phyloP scores from a whole-genome alignment of 2,113 vertebrate species.

The Prinia subflava region DNA sequence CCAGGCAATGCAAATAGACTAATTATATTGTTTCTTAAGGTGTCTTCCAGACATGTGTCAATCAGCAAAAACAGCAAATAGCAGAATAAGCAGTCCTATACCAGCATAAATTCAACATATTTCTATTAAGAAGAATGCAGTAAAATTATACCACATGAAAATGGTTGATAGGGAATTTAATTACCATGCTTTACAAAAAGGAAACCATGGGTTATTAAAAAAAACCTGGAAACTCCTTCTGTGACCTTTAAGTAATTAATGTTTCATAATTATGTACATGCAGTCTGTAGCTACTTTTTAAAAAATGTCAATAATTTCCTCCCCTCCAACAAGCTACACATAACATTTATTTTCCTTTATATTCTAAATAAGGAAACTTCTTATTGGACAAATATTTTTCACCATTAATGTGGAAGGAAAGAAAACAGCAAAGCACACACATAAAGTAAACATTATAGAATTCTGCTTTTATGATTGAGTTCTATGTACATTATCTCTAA shows the following conservation, averaged over 20 bases:
- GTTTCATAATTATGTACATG: not conserved
- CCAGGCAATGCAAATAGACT: conserved; percentile 83
- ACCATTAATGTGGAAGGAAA: not conserved
- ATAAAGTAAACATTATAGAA: not conserved
- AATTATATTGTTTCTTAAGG: conserved; percentile 79
- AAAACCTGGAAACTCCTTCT: not conserved
- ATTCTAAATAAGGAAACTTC: not conserved
- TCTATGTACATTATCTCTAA: not conserved
- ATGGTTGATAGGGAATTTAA: conserved; percentile 19
- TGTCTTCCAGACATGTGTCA: conserved; percentile 68
- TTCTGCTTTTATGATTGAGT: not conserved
- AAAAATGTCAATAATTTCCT: not conserved
- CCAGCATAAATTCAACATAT: conserved; percentile 10
- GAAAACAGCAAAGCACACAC: not conserved
- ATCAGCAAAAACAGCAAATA: conserved; percentile 71
- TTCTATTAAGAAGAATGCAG: not conserved
- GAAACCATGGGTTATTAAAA: not conserved
- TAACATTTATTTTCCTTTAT: not conserved
- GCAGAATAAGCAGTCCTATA: not conserved
- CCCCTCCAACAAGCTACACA: not conserved
- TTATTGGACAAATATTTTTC: not conserved
- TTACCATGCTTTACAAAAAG: not conserved
- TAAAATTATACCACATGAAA: conserved; percentile 16
- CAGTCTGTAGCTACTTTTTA: not conserved
- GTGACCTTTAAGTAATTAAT: conserved; percentile 42